Conservation (phyloP, 2,113 vertebrate genomes). For the Zootoca vivipara region DNA sequence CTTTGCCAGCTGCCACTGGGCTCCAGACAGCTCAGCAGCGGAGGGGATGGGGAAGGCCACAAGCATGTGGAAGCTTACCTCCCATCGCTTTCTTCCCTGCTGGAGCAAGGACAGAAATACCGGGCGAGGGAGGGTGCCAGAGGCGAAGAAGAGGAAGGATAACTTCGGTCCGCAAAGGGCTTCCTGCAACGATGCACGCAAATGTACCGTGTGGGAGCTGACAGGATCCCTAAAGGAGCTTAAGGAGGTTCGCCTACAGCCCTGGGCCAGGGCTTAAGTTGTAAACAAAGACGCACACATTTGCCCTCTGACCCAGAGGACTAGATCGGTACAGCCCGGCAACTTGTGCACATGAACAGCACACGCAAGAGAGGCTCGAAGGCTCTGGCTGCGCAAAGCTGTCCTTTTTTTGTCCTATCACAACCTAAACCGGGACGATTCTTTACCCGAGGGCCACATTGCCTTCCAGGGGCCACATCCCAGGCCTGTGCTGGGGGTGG, state of each 20-base stretch:
- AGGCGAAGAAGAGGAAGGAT: neutral
- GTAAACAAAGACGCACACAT: neutral
- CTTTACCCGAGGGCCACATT: neutral
- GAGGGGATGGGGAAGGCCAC: slow-evolving; percentile 11
- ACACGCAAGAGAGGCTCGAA: neutral
- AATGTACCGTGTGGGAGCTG: too few species aligned
- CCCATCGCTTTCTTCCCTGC: slow-evolving; percentile 5
- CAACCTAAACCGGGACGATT: neutral
- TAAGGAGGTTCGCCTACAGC: neutral
- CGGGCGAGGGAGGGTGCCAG: neutral
- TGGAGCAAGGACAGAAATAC: slow-evolving; percentile 23
- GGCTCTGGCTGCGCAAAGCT: neutral
- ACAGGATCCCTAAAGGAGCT: neutral
- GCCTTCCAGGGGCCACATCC: too few species aligned
- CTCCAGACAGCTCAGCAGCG: slow-evolving; percentile 34
- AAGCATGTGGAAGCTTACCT: slow-evolving; percentile 29
- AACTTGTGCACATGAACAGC: neutral
- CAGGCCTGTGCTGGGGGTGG: too few species aligned
- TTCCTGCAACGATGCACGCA: neutral
- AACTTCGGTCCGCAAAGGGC: neutral
- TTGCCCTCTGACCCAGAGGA: neutral
- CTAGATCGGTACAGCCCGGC: neutral
- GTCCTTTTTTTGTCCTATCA: too few species aligned
- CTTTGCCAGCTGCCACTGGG: slow-evolving; percentile 51
- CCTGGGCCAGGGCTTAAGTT: neutral